phyloP scores from a whole-genome alignment of 2,888 invertebrate species.

The Zygogramma bicolorata region DNA sequence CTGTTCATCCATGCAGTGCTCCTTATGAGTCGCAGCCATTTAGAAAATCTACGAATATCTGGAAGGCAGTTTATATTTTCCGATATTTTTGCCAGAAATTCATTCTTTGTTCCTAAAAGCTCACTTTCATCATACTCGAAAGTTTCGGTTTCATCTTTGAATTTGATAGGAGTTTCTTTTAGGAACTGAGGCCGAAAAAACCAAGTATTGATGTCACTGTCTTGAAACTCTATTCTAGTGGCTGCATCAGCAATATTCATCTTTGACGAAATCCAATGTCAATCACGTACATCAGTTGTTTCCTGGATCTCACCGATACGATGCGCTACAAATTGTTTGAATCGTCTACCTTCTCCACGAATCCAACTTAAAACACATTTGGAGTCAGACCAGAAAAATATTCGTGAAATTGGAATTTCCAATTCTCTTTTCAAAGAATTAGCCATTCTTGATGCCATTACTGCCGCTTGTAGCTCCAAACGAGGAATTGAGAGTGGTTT shows the following conservation, averaged over 20 bases:
- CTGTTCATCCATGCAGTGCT: neutral
- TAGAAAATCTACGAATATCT: neutral
- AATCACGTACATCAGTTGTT: neutral
- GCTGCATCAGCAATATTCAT: neutral
- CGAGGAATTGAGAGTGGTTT: no score
- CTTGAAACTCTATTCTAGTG: neutral
- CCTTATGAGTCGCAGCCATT: neutral
- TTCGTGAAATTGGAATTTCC: constrained; percentile 30
- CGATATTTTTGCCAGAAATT: neutral
- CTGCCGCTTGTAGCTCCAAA: neutral
- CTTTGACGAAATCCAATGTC: neutral
- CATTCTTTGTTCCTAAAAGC: neutral
- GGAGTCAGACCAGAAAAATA: constrained; percentile 52
- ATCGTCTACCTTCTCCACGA: constrained; percentile 32
- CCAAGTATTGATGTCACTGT: neutral
- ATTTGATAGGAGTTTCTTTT: neutral
- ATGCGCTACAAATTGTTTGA: neutral
- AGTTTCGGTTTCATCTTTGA: neutral
- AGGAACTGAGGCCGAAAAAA: neutral
- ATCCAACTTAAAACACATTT: constrained; percentile 52
- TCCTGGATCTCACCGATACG: neutral
- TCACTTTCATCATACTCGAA: neutral
- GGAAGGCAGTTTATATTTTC: neutral
- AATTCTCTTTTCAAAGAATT: constrained; percentile 30
- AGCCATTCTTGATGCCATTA: no score